Evolutionary conservation across 1,140 invertebrate genomes (phyloP).

Genomic region (Wiebesia pumilae): DNA sequence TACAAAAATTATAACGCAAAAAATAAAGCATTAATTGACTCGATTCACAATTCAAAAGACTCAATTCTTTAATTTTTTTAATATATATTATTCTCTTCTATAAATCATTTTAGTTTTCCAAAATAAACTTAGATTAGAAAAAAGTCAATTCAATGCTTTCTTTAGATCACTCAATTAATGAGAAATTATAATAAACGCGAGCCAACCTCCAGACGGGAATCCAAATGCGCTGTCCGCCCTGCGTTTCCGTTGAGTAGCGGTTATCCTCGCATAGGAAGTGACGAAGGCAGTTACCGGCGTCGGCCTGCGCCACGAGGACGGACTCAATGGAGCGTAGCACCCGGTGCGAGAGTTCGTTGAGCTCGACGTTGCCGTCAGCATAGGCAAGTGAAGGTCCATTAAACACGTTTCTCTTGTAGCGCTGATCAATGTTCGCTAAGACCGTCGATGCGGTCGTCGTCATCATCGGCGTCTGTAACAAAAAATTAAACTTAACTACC

Average conservation of each 20-base stretch:
- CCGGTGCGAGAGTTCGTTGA: conserved; percentile 77
- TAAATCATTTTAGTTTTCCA: too few species aligned
- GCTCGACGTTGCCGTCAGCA: conserved; percentile 58
- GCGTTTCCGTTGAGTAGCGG: conserved; percentile 74
- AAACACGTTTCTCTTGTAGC: conserved; percentile 59
- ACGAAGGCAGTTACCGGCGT: conserved; percentile 77
- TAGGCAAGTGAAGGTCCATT: conserved; percentile 57
- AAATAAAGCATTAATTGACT: too few species aligned
- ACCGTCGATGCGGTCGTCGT: conserved; percentile 47
- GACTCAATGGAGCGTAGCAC: conserved; percentile 77
- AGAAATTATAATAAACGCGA: too few species aligned
- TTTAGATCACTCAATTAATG: too few species aligned
- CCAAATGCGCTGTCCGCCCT: conserved; percentile 78
- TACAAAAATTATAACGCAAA: too few species aligned
- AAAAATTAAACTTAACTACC: too few species aligned
- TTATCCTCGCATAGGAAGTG: conserved; percentile 80
- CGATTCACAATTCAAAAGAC: too few species aligned
- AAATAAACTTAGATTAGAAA: too few species aligned
- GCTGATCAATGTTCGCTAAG: conserved; percentile 54
- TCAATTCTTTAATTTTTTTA: too few species aligned
- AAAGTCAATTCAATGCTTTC: too few species aligned
- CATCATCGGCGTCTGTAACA: conserved; percentile 47
- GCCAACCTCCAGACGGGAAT: conserved; percentile 82
- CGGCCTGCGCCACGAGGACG: conserved; percentile 70
- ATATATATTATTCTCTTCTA: too few species aligned